Base-by-base conservation (phyloP, 2,888 invertebrate species). In the Sphinx pinastri region DNA sequence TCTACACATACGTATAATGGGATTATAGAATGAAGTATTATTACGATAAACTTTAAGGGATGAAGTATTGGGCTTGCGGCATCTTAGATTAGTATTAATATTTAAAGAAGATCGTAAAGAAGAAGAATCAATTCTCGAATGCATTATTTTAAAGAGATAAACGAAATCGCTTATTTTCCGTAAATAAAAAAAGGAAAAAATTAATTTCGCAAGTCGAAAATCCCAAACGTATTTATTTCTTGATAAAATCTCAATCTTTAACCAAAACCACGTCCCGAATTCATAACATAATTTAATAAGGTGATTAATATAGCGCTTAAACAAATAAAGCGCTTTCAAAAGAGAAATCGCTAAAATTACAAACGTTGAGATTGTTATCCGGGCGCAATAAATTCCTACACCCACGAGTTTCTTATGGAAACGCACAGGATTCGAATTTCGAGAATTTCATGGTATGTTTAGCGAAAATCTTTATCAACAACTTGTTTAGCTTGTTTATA, bases 281-380 rank as follows among this genome's bases (percentile, higher is more conserved):
- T 16, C 14, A 47, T 19, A 47, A 49, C 60, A 63, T 12, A 25
- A 19, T 16, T 16, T 7, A 13, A 49, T 49, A 63, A n/a, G 11
- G 10, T 8, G 19, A 63, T 49, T 60, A 60, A 49, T 47, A 57
- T 45, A 59, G 11, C 25, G 59, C 63, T 71, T 68, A 71, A 71
- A 70, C 70, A 71, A 69, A 73, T 70, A 72, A 51, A 16, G 60
- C 25, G 45, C 19, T 69, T 59, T 52, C 76, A 76, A 82, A 83
- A 86, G 84, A 86, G 81, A 85, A 85, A 86, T 87, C 77, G 77
- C 80, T 80, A 82, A 89, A 89, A 90, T 89, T 88, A 87, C 90
- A 88, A 86, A 82, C 83, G 88, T 90, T 72, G 77, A 84, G 90
- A 91, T 91, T 77, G 79, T 80, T 89, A 90, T 87, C 88, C 76